Percentiles rank a stretch among this genome's conserved stretches.
Conservation (phyloP, 2,888 invertebrate genomes). For the Trissolcus japonicus region DNA sequence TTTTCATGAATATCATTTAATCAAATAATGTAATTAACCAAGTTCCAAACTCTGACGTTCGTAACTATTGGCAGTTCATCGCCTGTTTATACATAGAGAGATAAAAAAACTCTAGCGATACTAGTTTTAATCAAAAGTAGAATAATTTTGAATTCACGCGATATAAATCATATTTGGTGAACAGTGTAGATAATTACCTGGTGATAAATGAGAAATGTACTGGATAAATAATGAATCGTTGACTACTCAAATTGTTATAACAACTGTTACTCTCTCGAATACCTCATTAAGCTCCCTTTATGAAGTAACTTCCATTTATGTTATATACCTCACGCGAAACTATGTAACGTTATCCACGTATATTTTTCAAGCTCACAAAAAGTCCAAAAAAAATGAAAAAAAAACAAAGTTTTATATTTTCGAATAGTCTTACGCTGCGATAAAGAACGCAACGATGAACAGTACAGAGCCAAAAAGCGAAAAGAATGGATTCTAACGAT, state of each 20-base stretch:
- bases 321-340: constrained; percentile 22
- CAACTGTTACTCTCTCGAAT: constrained; percentile 39
- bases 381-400: constrained; percentile 44
- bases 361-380: constrained; percentile 52
- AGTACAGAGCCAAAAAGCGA: constrained; percentile 4
- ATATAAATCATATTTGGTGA: constrained; percentile 48
- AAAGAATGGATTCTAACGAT: constrained; percentile 5
- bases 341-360: constrained; percentile 39
- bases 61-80: constrained; percentile 32
- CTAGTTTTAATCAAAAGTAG: constrained; percentile 50
- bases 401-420: constrained; percentile 46
- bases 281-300: constrained; percentile 34
- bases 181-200: constrained; percentile 53
- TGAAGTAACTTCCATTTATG: constrained; percentile 26
- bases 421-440: constrained; percentile 44
- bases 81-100: constrained; percentile 33
- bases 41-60: not conserved
- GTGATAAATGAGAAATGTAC: constrained; percentile 54
- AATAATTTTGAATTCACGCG: constrained; percentile 45
- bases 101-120: constrained; percentile 38
- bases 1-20: too few species aligned
- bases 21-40: too few species aligned
- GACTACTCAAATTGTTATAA: constrained; percentile 47
- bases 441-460: constrained; percentile 40
- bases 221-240: constrained; percentile 49